Evolutionary conservation across 2,113 vertebrate genomes (phyloP).

Genomic region (Trachemys scripta): DNA sequence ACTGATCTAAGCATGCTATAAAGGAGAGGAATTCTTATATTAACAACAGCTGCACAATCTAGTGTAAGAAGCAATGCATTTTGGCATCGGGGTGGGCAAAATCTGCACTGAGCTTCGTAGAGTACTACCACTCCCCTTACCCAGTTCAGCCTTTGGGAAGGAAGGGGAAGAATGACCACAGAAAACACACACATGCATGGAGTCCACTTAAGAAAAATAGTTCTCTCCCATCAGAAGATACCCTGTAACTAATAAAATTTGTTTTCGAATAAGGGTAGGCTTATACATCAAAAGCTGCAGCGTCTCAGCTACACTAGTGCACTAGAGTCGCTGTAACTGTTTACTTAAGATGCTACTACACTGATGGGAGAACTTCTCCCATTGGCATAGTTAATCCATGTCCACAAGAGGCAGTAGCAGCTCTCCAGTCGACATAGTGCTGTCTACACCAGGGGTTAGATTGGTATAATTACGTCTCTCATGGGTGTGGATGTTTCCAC

Average conservation of each 20-base stretch:
- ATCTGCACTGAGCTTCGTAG: too few relatives aligned
- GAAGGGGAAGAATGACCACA: background rate
- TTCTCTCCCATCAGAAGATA: background rate
- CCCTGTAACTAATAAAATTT: background rate
- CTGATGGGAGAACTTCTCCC: too few relatives aligned
- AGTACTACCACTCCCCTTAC: too few relatives aligned
- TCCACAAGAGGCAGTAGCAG: background rate
- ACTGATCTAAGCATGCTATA: background rate
- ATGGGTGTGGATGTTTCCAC: background rate
- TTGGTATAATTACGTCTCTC: background rate
- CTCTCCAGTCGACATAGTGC: background rate
- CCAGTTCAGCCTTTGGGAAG: too few relatives aligned
- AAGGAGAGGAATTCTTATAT: background rate
- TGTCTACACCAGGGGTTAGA: background rate
- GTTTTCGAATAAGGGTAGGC: background rate
- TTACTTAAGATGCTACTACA: background rate
- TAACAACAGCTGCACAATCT: background rate
- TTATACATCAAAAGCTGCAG: background rate
- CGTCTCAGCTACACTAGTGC: too few relatives aligned
- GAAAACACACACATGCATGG: background rate
- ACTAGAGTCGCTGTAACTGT: background rate
- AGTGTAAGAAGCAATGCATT: background rate
- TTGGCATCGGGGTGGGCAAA: background rate
- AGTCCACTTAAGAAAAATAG: background rate
- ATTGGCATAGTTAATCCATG: too few relatives aligned